Evolutionary conservation across 2,888 invertebrate species (phyloP), one percentile per base, ranked within the genome.

Genomic region (Bembecia ichneumoniformis): DNA sequence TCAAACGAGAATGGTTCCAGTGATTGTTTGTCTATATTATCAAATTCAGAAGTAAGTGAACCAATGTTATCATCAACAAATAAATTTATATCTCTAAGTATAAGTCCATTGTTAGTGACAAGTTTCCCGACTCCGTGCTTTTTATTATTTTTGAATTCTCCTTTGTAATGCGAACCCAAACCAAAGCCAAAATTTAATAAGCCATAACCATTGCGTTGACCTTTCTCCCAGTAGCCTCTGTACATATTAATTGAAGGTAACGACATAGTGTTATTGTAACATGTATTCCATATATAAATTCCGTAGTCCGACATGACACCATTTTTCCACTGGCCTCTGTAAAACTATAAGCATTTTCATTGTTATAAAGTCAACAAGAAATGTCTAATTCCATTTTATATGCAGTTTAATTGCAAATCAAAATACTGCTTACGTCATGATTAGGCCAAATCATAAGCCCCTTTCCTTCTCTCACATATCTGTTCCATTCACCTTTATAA

Each of bases 381-480:
- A 28, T 9, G 2, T 9, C 28, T 28, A 5, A 17, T 17, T 3
- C 5, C 20, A 20, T 20, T 28, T 36, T 17, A n/a, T 9, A 7
- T 49, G 3, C 20, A 28, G 20, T 28, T 28, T 28, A 28, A 9
- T 28, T 28, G 28, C 28, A 28, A 28, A 9, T 9, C 7, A 20
- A 28, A 9, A 3, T 46, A 7, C 34, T 46, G 68, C 79, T 81
- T 67, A 90, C 89, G 62, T 90, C 90, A 50, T 87, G 86, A 66
- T 91, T 91, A 1, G 86, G 76, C 90, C 90, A 91, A 57, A 88
- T 78, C 88, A 90, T 89, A 16, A 87, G 69, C 35, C 91, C 91
- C 52, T 76, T 72, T n/a, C 91, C 91, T 61, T 89, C 77, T 55
- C 87, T 80, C 14, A 76, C 58, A 49, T 87, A 84, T 48, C 74